phyloP scores from a whole-genome alignment of 2,113 vertebrate genomes.

The Leptobrachium leishanense region DNA sequence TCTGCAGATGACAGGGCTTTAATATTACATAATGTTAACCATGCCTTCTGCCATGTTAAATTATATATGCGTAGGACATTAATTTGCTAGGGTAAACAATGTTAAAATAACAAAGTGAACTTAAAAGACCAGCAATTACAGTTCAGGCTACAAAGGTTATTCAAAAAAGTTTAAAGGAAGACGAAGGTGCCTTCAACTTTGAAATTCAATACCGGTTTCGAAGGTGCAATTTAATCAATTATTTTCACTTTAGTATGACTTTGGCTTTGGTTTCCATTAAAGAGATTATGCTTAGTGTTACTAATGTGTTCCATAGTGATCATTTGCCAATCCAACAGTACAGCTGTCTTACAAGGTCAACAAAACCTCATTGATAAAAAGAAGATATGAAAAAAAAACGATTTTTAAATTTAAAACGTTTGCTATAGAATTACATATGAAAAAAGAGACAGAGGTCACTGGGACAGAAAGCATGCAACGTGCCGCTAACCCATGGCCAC shows the following conservation, averaged over 20 bases:
- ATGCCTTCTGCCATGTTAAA: slow-evolving; percentile 2
- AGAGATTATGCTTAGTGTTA: slow-evolving; percentile 3
- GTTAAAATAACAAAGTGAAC: slow-evolving; percentile 26
- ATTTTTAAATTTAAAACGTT: too few species aligned
- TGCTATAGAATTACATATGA: too few species aligned
- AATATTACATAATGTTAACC: slow-evolving; percentile 3
- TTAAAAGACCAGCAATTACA: slow-evolving; percentile 28
- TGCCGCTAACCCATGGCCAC: too few species aligned
- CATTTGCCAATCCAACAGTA: background rate
- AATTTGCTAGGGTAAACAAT: slow-evolving; percentile 10
- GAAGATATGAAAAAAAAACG: too few species aligned
- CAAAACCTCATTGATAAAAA: too few species aligned
- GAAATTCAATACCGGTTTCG: slow-evolving; percentile 17
- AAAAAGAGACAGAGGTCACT: too few species aligned
- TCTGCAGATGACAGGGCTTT: background rate
- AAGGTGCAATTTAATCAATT: slow-evolving; percentile 23
- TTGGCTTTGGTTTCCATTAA: background rate
- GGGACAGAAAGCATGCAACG: too few species aligned
- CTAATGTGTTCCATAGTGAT: background rate
- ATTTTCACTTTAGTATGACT: slow-evolving; percentile 11
- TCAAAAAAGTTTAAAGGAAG: background rate
- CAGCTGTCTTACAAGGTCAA: background rate
- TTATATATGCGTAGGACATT: slow-evolving; percentile 4
- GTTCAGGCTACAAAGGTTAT: background rate
- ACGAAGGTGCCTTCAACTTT: slow-evolving; percentile 4